Evolutionary conservation across 2,888 invertebrate genomes (phyloP).

Genomic region (Drosophila macrospina): DNA sequence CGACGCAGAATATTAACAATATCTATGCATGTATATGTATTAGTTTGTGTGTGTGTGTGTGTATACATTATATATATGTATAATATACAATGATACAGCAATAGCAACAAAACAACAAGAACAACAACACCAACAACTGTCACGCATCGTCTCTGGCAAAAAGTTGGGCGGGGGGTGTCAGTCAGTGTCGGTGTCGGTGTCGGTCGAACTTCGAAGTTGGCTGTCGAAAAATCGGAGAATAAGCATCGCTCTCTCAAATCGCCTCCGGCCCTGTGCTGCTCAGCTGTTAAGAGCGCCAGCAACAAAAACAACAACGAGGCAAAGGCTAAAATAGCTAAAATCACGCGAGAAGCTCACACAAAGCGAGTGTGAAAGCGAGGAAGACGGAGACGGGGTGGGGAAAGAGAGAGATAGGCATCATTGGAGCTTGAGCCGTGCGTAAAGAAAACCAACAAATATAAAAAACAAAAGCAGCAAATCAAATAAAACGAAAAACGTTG

Average conservation of each 20-base stretch:
- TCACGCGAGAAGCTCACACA: conserved; percentile 8
- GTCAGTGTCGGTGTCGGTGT: conserved; percentile 11
- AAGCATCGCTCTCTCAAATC: conserved; percentile 34
- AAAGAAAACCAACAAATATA: conserved; percentile 37
- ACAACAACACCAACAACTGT: conserved; percentile 32
- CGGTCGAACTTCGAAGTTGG: conserved; percentile 1
- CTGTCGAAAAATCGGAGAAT: conserved; percentile 33
- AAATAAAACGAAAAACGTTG: conserved; percentile 45
- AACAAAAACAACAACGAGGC: conserved; percentile 13
- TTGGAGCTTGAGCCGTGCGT: conserved; percentile 53
- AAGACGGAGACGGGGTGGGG: conserved; percentile 8
- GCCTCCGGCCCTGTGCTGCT: conserved; percentile 28
- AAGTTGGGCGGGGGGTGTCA: conserved; percentile 23
- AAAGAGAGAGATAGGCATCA: conserved; percentile 23
- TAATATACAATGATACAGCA: conserved; percentile 13
- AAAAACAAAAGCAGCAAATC: conserved; percentile 38
- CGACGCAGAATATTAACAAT: conserved; percentile 67
- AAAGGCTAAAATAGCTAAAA: conserved; percentile 54
- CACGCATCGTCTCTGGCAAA: conserved; percentile 27
- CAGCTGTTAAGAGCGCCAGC: conserved; percentile 49
- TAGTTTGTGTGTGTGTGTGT: conserved; percentile 24
- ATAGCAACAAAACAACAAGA: conserved; percentile 30
- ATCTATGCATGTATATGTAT: conserved; percentile 11
- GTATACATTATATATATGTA: background rate
- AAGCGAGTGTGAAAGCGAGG: background rate